A percentile compares a stretch with the other conserved stretches of the same genome.
Evolutionary conservation across 2,888 invertebrate species (phyloP).

Genomic region (Spisula solida): DNA sequence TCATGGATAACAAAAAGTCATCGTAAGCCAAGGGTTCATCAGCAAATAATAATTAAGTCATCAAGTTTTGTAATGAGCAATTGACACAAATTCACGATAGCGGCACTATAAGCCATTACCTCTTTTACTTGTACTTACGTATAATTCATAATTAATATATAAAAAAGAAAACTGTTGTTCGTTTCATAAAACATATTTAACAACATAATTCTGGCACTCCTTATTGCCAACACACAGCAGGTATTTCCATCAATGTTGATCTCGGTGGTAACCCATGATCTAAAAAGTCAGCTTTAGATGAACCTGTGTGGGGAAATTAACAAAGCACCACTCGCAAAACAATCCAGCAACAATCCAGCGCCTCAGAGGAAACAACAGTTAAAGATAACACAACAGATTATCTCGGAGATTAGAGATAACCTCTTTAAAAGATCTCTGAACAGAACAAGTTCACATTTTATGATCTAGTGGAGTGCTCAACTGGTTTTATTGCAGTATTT

Average conservation of each 20-base stretch:
- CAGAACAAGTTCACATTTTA: constrained; percentile 60
- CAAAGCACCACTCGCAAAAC: constrained; percentile 40
- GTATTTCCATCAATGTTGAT: constrained; percentile 35
- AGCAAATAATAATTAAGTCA: too few relatives aligned
- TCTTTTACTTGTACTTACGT: not conserved
- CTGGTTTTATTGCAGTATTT: constrained; percentile 33
- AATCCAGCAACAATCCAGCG: constrained; percentile 37
- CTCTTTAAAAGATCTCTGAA: constrained; percentile 24
- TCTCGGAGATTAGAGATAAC: constrained; percentile 45
- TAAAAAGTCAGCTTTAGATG: constrained; percentile 14
- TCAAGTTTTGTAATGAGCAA: not conserved
- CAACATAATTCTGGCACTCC: constrained; percentile 9
- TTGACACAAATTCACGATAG: constrained; percentile 17
- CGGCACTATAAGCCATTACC: not conserved
- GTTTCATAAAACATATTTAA: constrained; percentile 25
- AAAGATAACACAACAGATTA: constrained; percentile 36
- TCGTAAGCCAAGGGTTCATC: too few relatives aligned
- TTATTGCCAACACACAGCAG: constrained; percentile 33
- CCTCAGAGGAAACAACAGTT: constrained; percentile 49
- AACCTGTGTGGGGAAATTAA: constrained; percentile 23
- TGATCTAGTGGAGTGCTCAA: constrained; percentile 38
- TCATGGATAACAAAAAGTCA: too few relatives aligned
- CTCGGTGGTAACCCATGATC: not conserved
- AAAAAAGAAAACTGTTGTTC: constrained; percentile 16
- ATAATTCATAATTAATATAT: constrained; percentile 25